A percentile compares a stretch with the other conserved stretches of the same genome.
phyloP scores from a whole-genome alignment of 1,140 invertebrate genomes.

The Papilio polytes region DNA sequence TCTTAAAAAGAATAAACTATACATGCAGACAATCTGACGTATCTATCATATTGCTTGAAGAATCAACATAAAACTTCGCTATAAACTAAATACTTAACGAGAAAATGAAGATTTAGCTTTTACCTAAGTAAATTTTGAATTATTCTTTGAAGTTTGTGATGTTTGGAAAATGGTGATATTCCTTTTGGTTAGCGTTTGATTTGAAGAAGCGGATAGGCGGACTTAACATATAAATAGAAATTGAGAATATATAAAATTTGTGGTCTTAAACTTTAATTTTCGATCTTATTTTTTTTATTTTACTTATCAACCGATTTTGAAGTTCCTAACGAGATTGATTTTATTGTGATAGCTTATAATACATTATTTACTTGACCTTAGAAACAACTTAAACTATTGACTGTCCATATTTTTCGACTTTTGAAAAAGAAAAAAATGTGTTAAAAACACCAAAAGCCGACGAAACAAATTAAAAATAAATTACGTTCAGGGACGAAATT shows the following conservation, averaged over 20 bases:
- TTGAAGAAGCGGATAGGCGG: conserved; percentile 58
- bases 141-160: not conserved
- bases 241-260: not conserved
- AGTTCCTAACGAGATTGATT: conserved; percentile 19
- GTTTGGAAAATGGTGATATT: not conserved
- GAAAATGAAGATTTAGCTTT: conserved; percentile 50
- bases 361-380: not conserved
- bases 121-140: not conserved
- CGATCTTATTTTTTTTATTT: not conserved
- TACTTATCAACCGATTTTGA: not conserved
- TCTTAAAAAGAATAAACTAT: conserved; percentile 10
- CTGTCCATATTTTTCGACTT: not conserved
- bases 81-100: not conserved
- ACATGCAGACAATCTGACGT: not conserved
- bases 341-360: not conserved
- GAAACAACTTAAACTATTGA: not conserved
- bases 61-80: not conserved
- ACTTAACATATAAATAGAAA: conserved; percentile 34
- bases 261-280: not conserved
- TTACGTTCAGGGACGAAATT: not conserved
- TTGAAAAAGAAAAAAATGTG: not conserved
- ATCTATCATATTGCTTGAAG: not conserved
- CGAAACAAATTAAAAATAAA: not conserved
- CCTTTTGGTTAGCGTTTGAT: not conserved
- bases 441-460: not conserved